Evolutionary conservation across 37 sponge, comb jelly and placozoan genomes (phyloP).

Genomic region (Eunapius fragilis): DNA sequence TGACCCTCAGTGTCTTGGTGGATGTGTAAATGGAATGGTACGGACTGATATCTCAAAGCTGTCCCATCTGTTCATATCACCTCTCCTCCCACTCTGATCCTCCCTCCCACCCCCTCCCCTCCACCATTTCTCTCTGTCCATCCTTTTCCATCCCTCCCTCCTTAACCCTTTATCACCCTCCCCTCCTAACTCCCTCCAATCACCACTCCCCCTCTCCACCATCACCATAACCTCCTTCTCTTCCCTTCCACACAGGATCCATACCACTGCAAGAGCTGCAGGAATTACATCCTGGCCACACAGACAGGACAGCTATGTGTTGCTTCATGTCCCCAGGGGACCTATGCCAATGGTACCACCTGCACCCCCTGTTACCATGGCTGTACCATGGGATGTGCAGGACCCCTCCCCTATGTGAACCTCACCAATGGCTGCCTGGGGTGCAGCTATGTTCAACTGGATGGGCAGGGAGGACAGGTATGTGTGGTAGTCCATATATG

Average conservation of each 20-base stretch:
- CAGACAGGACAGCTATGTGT: background rate
- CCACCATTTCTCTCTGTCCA: background rate
- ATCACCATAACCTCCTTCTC: background rate
- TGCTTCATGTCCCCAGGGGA: background rate
- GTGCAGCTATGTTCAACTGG: slow-evolving; percentile 38
- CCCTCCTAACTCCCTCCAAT: background rate
- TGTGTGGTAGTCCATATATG: background rate
- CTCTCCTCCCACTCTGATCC: background rate
- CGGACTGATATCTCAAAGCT: background rate
- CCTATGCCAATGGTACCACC: background rate
- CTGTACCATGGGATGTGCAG: slow-evolving; percentile 76
- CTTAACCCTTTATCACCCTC: background rate
- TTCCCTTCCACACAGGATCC: background rate
- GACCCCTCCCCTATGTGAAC: slow-evolving; percentile 57
- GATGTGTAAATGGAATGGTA: slow-evolving; percentile 31
- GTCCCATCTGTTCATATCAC: background rate
- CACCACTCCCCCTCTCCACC: background rate
- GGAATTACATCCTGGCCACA: background rate
- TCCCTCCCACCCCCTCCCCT: background rate
- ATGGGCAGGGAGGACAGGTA: slow-evolving; percentile 45
- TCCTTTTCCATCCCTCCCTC: background rate
- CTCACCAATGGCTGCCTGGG: slow-evolving; percentile 54
- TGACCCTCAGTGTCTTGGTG: slow-evolving; percentile 54
- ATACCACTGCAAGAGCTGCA: background rate
- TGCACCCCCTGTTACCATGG: background rate